Evolutionary conservation across 1,140 invertebrate genomes (phyloP).

Genomic region (Daktulosphaira vitifoliae): DNA sequence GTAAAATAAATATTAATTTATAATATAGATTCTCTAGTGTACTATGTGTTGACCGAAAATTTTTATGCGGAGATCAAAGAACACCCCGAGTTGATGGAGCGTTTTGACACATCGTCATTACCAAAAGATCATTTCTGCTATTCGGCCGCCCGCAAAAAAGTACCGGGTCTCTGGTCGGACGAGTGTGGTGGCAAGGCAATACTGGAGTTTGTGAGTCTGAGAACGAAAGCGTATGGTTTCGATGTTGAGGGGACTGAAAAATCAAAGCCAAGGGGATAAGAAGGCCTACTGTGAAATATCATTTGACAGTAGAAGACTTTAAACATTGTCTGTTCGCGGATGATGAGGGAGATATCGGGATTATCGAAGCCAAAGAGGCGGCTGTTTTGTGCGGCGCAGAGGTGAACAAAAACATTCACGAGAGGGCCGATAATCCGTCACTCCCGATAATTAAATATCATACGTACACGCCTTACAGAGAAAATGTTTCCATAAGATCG

Average conservation of each 20-base stretch:
- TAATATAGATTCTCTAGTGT: slow-evolving; percentile 1
- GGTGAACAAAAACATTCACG: too few species aligned
- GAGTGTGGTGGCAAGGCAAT: not conserved
- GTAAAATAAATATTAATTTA: not conserved
- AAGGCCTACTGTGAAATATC: not conserved
- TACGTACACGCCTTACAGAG: not conserved
- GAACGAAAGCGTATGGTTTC: not conserved
- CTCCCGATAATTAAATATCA: too few species aligned
- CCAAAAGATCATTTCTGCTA: not conserved
- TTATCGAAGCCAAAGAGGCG: too few species aligned
- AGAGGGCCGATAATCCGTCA: too few species aligned
- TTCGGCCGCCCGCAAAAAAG: too few species aligned
- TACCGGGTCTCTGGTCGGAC: too few species aligned
- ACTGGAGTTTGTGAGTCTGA: not conserved
- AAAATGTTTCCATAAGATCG: not conserved
- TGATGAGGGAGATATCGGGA: not conserved
- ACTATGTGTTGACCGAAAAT: not conserved
- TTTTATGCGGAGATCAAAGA: not conserved
- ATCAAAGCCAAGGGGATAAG: not conserved
- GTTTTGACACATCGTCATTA: not conserved
- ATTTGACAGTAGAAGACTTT: not conserved
- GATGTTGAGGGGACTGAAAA: not conserved
- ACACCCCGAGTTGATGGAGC: not conserved
- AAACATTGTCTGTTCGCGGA: not conserved
- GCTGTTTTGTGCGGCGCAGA: too few species aligned